Evolutionary conservation across 2,797 vertebrate species (phyloP), one percentile per base, ranked within the genome.

Genomic region (Oreochromis mossambicus): DNA sequence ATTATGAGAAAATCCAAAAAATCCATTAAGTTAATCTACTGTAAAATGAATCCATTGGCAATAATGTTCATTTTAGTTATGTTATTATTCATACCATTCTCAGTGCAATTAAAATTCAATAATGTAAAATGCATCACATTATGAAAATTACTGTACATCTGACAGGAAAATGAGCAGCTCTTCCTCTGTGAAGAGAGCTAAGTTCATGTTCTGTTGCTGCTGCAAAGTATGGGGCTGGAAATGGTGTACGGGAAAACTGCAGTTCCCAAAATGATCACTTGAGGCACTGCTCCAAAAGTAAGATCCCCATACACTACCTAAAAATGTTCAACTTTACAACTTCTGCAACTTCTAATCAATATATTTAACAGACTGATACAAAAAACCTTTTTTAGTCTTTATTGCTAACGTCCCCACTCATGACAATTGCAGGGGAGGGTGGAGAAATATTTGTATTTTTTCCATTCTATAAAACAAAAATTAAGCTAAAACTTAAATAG

Each of bases 31-130:
- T 77, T 90, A 89, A 88, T 92, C 56, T 84, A 58, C 81, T 79
- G 81, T 90, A 56, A 80, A 84, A 24, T 73, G 66, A 79, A 92
- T 70, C 52, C 78, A 51, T n/a, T 77, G 9, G 24, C 63, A 86
- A 91, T 84, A 83, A 90, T 84, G 80, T 90, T 92, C 17, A 85
- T 90, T 77, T 76, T 19, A 61, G 15, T n/a, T 83, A 61, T 7
- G 76, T 89, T 88, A 86, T 86, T 91, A 91, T 87, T 89, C 75
- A 84, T 54, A 46, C 63, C 29, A 78, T 79, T 89, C 79, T 79
- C 61, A 21, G 46, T 41, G 73, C 79, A 78, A 90, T 92, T 92
- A 86, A 92, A 91, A 87, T 87, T 77, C 17, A 87, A 89, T 94
- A 32, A 89, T 68, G 56, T 73, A 48, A 92, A 90, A 91, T 87